A percentile compares a stretch with the other conserved stretches of the same genome.
Conservation (phyloP, 2,888 invertebrate species). For the Trichogramma evanescens region DNA sequence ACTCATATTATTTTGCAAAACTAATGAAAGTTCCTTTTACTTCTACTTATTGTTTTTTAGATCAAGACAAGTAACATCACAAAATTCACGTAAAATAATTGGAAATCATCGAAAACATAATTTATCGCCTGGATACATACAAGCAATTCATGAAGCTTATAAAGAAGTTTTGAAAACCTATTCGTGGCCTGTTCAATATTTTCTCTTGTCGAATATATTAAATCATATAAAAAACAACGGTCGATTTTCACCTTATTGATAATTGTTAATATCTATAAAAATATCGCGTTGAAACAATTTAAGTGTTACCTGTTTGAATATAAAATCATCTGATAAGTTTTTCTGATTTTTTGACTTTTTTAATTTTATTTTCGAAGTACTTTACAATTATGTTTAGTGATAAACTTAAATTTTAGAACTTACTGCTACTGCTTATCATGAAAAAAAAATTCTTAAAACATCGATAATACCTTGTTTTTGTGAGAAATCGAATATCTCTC, state of each 20-base stretch:
- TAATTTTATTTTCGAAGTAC: no score
- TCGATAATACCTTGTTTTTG: no score
- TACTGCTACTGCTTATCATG: no score
- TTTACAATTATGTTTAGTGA: no score
- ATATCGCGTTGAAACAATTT: no score
- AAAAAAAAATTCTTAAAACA: no score
- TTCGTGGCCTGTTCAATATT: conserved; percentile 31
- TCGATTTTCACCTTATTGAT: not conserved
- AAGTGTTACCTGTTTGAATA: no score
- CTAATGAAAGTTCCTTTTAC: not conserved
- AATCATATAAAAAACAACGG: conserved; percentile 19
- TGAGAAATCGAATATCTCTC: no score
- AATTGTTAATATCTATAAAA: not conserved
- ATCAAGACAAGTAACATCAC: conserved; percentile 5
- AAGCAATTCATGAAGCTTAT: conserved; percentile 24
- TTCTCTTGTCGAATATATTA: conserved; percentile 30
- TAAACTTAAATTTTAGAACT: no score
- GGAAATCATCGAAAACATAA: not conserved
- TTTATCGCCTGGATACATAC: conserved; percentile 18
- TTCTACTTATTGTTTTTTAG: conserved; percentile 14
- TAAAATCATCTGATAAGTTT: no score
- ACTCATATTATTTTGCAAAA: not conserved
- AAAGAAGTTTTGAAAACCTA: conserved; percentile 19
- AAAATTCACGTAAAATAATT: conserved; percentile 2
- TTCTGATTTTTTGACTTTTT: no score